These are phyloP conservation scores for Drosophila anomalata DNA, from an alignment of 2,888 invertebrate species.

Conservation along the genomic window DNA sequence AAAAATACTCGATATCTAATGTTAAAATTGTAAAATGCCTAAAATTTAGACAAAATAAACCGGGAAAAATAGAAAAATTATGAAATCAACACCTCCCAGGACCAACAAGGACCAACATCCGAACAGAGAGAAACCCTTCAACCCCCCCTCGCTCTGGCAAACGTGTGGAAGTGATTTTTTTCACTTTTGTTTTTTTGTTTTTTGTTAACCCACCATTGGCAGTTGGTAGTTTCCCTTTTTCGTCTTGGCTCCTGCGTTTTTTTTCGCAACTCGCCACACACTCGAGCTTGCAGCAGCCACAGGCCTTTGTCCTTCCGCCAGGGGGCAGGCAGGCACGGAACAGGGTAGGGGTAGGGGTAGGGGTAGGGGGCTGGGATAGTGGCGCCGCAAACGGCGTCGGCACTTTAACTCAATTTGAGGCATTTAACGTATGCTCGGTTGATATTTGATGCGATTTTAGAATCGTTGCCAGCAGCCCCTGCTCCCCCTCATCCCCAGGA, in stretches of 20 bases:
- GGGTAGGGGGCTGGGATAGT: too few species aligned
- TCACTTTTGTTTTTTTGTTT: background rate
- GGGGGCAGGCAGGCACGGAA: too few species aligned
- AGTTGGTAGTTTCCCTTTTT: slow-evolving; percentile 35
- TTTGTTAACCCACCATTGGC: background rate
- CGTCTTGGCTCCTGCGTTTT: slow-evolving; percentile 15
- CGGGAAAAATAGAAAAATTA: too few species aligned
- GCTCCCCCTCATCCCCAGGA: slow-evolving; percentile 1
- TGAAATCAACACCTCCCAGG: too few species aligned
- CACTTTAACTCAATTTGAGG: slow-evolving; percentile 83
- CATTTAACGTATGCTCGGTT: slow-evolving; percentile 81
- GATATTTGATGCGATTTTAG: slow-evolving; percentile 78
- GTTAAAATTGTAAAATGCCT: too few species aligned
- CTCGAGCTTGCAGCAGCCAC: slow-evolving; percentile 49
- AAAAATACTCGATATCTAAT: too few species aligned
- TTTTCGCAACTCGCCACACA: slow-evolving; percentile 35
- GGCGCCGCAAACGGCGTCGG: slow-evolving; percentile 44
- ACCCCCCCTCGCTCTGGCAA: slow-evolving; percentile 6
- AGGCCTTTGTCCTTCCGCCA: slow-evolving; percentile 61
- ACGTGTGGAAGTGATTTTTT: slow-evolving; percentile 36
- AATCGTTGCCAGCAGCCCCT: slow-evolving; percentile 27
- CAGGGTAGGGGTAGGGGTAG: background rate
- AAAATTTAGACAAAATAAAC: too few species aligned
- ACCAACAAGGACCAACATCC: too few species aligned
- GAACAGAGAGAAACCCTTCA: too few species aligned